Base-by-base conservation (phyloP, 2,888 invertebrate species). In the Platycheirus rosarum region DNA sequence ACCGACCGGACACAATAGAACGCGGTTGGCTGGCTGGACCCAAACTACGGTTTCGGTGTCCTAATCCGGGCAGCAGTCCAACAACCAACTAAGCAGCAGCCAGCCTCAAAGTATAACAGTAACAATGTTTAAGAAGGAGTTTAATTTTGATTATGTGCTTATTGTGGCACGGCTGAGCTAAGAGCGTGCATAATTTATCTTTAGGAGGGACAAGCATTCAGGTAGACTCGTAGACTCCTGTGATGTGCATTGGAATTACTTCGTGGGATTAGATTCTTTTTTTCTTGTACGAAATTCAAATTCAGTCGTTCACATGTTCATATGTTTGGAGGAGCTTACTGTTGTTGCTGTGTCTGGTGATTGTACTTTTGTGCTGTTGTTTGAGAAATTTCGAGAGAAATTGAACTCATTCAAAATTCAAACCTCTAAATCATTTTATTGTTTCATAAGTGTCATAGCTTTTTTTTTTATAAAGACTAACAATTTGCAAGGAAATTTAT, bases 1-100 rank as follows among this genome's bases (percentile, higher is more conserved):
- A 69, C 55, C 74, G 46, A 63, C 55, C 69, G 79, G 79, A 69
- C 65, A 80, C 79, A 80, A 70, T 65, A 80, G 75, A 80, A 80
- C 75, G n/a, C n/a, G n/a, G n/a, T n/a, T n/a, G 75, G 69, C 75
- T 65, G 49, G 51, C 57, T 80, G 69, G 75, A 46, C 51, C 73
- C 44, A 71, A 60, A 42, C 48, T 35, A 18, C 14, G 16, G 23
- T 35, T n/a, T 42, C 14, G n/a, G n/a, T n/a, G n/a, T n/a, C 11
- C 11, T n/a, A 6, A 6, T 44, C 44, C 16, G 8, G 13, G n/a
- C 5, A 8, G n/a, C 5, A 42, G 35, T 9, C 16, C 37, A 46
- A 23, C 16, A 16, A 35, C 16, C 16, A 37, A 37, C 40, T 14
- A 14, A 2, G 35, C 26, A 26, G 23, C 35, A 20, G 60, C 29